Evolutionary conservation across 2,797 vertebrate species (phyloP).

Genomic region (Coracias cyanogaster): DNA sequence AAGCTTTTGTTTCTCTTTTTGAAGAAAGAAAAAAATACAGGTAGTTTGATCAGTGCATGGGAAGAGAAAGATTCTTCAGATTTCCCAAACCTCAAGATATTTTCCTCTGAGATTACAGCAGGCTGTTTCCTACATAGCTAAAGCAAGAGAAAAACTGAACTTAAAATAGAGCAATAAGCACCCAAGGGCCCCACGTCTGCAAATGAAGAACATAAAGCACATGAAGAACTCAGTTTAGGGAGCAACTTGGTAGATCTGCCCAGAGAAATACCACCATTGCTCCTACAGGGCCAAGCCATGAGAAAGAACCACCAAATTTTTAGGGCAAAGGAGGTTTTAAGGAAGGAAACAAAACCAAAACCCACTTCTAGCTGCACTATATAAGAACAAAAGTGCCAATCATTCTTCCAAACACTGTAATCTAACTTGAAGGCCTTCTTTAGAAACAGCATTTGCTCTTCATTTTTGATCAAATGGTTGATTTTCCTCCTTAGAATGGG

Average conservation of each 20-base stretch:
- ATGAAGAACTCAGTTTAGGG: neutral
- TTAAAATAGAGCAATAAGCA: neutral
- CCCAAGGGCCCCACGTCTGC: neutral
- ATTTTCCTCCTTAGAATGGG: neutral
- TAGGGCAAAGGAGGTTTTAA: neutral
- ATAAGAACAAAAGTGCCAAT: accelerated
- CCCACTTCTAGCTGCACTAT: neutral
- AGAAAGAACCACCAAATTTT: neutral
- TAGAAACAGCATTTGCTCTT: neutral
- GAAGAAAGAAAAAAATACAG: neutral
- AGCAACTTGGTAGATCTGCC: neutral
- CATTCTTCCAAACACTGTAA: neutral
- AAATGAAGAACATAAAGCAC: neutral
- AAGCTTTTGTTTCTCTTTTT: neutral
- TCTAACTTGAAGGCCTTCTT: neutral
- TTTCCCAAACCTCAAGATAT: neutral
- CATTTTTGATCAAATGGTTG: neutral
- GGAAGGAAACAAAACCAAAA: neutral
- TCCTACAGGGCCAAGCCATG: neutral
- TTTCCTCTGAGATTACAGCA: neutral
- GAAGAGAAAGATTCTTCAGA: neutral
- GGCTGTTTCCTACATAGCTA: neutral
- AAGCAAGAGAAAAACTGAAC: neutral
- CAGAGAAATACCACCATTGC: neutral
- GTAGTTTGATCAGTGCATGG: accelerated